phyloP scores from a whole-genome alignment of 2,797 vertebrate species.

The Cheirogaleus major region DNA sequence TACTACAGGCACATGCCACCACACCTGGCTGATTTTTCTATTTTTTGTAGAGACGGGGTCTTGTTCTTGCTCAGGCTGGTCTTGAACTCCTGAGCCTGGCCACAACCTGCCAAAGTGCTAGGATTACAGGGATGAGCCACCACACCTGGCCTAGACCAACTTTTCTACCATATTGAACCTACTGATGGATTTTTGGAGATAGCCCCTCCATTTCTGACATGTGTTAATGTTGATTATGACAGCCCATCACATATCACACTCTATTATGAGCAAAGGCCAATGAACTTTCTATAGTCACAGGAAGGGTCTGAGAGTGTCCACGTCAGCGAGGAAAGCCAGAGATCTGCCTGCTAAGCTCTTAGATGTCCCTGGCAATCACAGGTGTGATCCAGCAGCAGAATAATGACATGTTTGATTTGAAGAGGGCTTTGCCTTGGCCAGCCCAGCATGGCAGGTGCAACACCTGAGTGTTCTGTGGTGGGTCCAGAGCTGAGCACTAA shows the following conservation, averaged over 20 bases:
- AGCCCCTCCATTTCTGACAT: neutral
- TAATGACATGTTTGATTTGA: neutral
- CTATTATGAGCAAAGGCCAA: neutral
- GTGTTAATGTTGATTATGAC: neutral
- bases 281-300: neutral
- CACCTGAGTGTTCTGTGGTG: neutral
- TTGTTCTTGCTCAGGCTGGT: neutral
- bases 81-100: neutral
- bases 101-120: neutral
- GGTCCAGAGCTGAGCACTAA: neutral
- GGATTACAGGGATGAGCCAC: neutral
- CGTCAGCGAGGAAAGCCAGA: neutral
- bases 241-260: neutral
- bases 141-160: neutral
- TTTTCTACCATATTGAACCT: neutral
- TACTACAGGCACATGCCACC: neutral
- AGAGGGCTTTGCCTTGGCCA: neutral
- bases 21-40: neutral
- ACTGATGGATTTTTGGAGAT: neutral
- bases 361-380: neutral
- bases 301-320: too few species aligned
- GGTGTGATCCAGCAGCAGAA: neutral
- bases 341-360: accelerated
- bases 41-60: neutral
- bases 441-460: neutral